Conservation (phyloP, 2,113 vertebrate species). For the Oreochromis aureus region DNA sequence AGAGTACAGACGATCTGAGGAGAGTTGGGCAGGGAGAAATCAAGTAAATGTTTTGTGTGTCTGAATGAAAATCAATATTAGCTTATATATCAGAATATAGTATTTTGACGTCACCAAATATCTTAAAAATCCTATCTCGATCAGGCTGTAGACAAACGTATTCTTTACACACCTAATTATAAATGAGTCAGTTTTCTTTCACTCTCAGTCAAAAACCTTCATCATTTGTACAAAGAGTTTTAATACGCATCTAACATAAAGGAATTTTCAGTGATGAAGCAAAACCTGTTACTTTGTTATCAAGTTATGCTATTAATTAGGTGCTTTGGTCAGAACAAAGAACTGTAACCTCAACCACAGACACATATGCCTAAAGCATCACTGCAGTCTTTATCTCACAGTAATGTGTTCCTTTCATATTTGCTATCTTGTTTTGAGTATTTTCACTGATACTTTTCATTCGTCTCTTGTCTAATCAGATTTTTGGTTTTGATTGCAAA, state of each 20-base stretch:
- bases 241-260: neutral
- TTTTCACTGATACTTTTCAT: neutral
- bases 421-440: neutral
- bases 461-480: neutral
- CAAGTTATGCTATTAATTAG: neutral
- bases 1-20: no score
- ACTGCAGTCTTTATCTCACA: neutral
- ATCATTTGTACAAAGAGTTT: neutral
- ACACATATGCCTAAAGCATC: neutral
- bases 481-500: neutral
- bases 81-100: neutral
- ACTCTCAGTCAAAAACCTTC: neutral
- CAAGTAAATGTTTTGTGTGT: no score
- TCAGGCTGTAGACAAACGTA: neutral
- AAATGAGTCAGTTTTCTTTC: neutral
- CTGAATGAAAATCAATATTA: no score
- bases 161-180: neutral
- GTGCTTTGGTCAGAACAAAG: neutral
- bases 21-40: no score
- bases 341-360: neutral
- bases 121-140: neutral
- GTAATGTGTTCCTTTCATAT: neutral
- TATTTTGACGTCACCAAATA: neutral
- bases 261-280: neutral
- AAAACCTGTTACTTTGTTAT: neutral